phyloP scores from a whole-genome alignment of 2,113 vertebrate genomes.

The Dendrocopos noguchii region DNA sequence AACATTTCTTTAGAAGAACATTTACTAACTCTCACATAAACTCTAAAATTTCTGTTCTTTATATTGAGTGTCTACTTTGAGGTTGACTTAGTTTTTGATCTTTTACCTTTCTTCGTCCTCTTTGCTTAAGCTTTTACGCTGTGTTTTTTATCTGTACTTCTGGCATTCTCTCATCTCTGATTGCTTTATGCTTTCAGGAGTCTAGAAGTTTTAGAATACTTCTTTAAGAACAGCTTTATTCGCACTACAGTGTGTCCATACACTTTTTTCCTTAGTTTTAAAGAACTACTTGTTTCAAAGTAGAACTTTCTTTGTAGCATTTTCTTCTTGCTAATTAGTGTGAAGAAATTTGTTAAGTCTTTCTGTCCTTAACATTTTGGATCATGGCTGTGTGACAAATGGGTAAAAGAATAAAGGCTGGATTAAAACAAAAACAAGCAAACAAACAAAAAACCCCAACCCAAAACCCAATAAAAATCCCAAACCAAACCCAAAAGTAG shows the following conservation, averaged over 20 bases:
- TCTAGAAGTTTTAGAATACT: constrained; percentile 62
- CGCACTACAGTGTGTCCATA: constrained; percentile 50
- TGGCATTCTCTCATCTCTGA: constrained; percentile 72
- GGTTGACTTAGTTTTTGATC: constrained; percentile 76
- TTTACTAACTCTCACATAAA: constrained; percentile 65
- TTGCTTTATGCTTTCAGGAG: constrained; percentile 75
- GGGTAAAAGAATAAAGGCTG: not conserved
- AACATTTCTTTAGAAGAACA: constrained; percentile 62
- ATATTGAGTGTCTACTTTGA: constrained; percentile 69
- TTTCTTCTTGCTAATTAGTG: constrained; percentile 7
- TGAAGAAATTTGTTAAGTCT: not conserved
- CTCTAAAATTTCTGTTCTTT: constrained; percentile 57
- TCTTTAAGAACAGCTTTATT: constrained; percentile 51
- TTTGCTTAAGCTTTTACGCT: constrained; percentile 75
- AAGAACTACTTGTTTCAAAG: constrained; percentile 17
- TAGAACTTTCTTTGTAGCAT: not conserved
- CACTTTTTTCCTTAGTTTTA: not conserved
- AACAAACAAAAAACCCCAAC: not conserved
- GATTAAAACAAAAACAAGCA: not conserved
- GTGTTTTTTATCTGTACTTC: constrained; percentile 69
- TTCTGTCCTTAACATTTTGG: not conserved
- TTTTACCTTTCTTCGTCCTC: constrained; percentile 70
- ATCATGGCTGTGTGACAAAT: not conserved
- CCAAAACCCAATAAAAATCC: not conserved
- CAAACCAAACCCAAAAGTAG: not conserved